Evolutionary conservation across 1,140 invertebrate genomes (phyloP).

Genomic region (Orius laevigatus): DNA sequence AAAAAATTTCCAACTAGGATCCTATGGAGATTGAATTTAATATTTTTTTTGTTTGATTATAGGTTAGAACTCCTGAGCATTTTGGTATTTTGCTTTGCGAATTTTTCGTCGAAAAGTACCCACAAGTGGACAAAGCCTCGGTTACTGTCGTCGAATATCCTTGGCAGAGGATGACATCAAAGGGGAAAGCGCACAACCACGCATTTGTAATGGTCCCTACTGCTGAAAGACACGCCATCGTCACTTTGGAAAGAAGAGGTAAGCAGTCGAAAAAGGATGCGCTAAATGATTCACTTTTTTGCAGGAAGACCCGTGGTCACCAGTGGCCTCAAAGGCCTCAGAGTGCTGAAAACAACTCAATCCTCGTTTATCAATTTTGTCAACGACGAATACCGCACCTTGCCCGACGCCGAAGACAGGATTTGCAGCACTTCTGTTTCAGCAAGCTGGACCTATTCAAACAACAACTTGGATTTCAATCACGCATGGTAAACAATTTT

Average conservation of each 20-base stretch:
- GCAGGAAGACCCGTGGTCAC: conserved; percentile 41
- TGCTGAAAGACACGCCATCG: conserved; percentile 42
- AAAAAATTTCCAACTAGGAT: too few relatives aligned
- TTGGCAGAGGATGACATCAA: conserved; percentile 47
- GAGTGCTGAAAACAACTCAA: conserved; percentile 57
- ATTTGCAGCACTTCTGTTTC: conserved; percentile 55
- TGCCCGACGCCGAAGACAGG: conserved; percentile 53
- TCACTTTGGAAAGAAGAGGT: conserved; percentile 44
- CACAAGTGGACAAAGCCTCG: conserved; percentile 46
- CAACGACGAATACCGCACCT: conserved; percentile 52
- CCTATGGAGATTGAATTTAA: too few relatives aligned
- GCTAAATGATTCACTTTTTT: conserved; percentile 7
- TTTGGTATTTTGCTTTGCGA: conserved; percentile 49
- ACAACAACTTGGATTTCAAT: conserved; percentile 44
- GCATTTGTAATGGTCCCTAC: conserved; percentile 50
- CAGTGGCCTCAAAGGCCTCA: conserved; percentile 44
- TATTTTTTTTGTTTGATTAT: conserved; percentile 10
- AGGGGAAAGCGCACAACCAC: conserved; percentile 45
- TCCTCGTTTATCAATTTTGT: conserved; percentile 61
- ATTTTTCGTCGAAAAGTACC: conserved; percentile 54
- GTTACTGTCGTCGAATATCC: conserved; percentile 51
- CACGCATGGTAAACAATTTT: conserved; percentile 32
- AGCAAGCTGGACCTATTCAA: conserved; percentile 50
- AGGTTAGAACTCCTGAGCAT: conserved; percentile 49
- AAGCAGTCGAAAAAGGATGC: conserved; percentile 22